Evolutionary conservation across 2,888 invertebrate genomes (phyloP).

Genomic region (Phorcus lineatus): DNA sequence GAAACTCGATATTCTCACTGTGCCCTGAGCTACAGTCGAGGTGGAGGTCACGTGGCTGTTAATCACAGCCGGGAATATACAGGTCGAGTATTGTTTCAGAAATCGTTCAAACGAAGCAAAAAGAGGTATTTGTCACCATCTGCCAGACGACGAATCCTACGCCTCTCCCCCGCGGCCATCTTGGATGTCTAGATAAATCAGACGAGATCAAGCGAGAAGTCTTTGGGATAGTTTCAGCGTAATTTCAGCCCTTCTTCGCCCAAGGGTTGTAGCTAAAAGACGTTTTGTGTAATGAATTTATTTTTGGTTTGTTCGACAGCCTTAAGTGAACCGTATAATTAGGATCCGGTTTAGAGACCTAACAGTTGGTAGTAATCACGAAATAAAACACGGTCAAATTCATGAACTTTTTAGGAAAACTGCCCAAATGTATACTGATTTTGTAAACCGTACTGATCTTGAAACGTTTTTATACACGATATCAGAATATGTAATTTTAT

Average conservation of each 20-base stretch:
- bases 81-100: background rate
- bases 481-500: too few species aligned
- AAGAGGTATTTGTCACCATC: background rate
- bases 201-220: background rate
- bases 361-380: too few species aligned
- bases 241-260: background rate
- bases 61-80: background rate
- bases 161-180: background rate
- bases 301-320: background rate
- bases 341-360: too few species aligned
- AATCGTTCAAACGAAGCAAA: constrained; percentile 5
- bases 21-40: too few species aligned
- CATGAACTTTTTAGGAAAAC: too few species aligned
- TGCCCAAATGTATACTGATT: too few species aligned
- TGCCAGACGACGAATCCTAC: background rate
- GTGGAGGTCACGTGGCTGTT: background rate
- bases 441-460: too few species aligned
- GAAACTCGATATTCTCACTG: too few species aligned
- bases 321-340: too few species aligned
- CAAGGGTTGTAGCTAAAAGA: background rate
- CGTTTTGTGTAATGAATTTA: background rate
- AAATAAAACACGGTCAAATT: too few species aligned
- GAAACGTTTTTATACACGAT: too few species aligned
- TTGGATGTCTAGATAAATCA: constrained; percentile 3
- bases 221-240: background rate